These are phyloP conservation scores for Phrynocephalus vlangalii DNA, from an alignment of 2,797 vertebrate species.

Conservation along the genomic window DNA sequence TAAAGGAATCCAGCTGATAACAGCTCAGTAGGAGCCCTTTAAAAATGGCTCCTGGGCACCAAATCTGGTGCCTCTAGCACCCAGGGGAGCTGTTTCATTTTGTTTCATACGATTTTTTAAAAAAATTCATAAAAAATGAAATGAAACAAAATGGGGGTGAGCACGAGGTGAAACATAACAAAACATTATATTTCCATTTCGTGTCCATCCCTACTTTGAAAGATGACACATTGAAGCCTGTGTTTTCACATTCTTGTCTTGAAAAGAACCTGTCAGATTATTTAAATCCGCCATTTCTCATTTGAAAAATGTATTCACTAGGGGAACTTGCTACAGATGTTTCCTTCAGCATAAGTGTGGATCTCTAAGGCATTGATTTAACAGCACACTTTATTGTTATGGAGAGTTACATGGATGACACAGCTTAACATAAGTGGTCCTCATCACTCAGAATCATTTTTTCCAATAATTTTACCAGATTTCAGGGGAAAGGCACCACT, in stretches of 20 bases:
- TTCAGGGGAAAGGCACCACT: neutral
- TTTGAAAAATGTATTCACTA: neutral
- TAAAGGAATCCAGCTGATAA: no score
- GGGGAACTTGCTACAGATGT: slow-evolving; percentile 9
- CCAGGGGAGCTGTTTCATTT: no score
- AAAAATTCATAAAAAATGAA: no score
- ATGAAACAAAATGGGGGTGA: no score
- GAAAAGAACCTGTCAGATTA: slow-evolving; percentile 12
- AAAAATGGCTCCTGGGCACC: no score
- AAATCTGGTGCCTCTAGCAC: no score
- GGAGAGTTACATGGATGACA: neutral
- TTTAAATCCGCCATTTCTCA: slow-evolving; percentile 46
- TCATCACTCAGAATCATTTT: neutral
- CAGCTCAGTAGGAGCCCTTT: no score
- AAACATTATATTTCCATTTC: no score
- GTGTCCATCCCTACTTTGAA: neutral
- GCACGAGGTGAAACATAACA: no score
- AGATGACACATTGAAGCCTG: neutral
- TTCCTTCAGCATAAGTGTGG: neutral
- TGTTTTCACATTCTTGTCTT: slow-evolving; percentile 26
- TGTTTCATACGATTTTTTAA: no score
- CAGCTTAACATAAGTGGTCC: neutral
- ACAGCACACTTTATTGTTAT: neutral
- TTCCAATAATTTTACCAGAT: neutral
- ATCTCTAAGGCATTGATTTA: neutral